phyloP scores from a whole-genome alignment of 2,113 vertebrate genomes.

The Vidua chalybeata region DNA sequence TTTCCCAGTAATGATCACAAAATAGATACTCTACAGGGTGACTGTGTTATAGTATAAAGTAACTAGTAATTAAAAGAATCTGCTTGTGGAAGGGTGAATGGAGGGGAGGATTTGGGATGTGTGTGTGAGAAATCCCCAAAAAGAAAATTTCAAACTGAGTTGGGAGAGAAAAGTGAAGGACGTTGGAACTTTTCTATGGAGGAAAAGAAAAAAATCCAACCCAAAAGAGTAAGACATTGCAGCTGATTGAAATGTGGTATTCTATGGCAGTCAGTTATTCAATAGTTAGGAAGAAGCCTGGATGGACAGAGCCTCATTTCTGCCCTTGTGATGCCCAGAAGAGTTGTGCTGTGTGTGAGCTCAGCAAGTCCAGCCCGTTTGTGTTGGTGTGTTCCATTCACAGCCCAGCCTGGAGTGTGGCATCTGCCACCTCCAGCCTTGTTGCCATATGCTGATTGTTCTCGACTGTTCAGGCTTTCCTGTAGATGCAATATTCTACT shows the following conservation, averaged over 20 bases:
- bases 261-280: background rate
- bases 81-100: background rate
- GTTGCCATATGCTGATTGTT: background rate
- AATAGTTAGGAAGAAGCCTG: background rate
- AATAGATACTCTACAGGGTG: background rate
- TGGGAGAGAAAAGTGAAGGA: background rate
- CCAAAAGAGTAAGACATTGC: background rate
- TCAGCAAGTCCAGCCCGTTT: background rate
- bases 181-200: background rate
- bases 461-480: background rate
- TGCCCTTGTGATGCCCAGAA: background rate
- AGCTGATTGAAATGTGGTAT: background rate
- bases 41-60: background rate
- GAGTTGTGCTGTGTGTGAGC: background rate
- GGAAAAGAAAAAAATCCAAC: background rate
- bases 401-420: background rate
- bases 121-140: rapidly evolving
- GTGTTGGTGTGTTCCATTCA: background rate
- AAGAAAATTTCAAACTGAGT: background rate
- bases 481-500: background rate
- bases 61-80: background rate
- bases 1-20: background rate
- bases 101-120: background rate
- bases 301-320: background rate
- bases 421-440: background rate